Conservation (phyloP, 35 echinoderm and acorn worm genomes). For the Ptychodera flava region DNA sequence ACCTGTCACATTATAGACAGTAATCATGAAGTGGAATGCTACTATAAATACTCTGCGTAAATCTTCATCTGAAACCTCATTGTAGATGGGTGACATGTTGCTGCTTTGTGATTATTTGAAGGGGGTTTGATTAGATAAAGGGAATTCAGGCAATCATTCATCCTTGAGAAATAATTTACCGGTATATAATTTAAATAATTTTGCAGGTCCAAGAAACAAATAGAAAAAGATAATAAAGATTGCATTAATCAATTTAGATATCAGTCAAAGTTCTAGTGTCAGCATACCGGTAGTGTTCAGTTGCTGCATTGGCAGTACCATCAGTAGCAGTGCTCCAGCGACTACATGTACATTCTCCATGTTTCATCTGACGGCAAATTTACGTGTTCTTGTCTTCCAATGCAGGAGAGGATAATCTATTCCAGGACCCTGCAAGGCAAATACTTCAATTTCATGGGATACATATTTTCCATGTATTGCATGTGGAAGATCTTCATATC, state of each 20-base stretch:
- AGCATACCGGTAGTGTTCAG: neutral
- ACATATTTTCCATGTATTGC: constrained; percentile 95
- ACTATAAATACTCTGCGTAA: no score
- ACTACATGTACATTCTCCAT: neutral
- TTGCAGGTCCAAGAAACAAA: neutral
- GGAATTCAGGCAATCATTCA: no score
- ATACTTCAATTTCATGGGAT: constrained; percentile 93
- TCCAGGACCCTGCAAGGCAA: constrained; percentile 81
- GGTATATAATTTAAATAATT: no score
- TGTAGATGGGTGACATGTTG: no score
- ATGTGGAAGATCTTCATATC: constrained; percentile 96
- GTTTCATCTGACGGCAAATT: neutral
- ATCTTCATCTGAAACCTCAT: no score
- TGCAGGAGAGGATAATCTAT: constrained; percentile 88
- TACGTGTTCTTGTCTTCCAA: constrained; percentile 10
- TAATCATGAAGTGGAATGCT: no score
- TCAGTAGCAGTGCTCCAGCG: neutral
- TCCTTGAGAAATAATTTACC: no score
- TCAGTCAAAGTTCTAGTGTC: neutral
- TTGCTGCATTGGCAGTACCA: neutral
- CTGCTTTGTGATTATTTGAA: no score
- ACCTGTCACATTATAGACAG: no score
- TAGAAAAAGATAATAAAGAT: neutral
- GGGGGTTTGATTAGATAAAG: no score
- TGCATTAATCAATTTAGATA: neutral